These are phyloP conservation scores for Struthidea cinerea DNA, from an alignment of 2,113 vertebrate species.

Conservation along the genomic window DNA sequence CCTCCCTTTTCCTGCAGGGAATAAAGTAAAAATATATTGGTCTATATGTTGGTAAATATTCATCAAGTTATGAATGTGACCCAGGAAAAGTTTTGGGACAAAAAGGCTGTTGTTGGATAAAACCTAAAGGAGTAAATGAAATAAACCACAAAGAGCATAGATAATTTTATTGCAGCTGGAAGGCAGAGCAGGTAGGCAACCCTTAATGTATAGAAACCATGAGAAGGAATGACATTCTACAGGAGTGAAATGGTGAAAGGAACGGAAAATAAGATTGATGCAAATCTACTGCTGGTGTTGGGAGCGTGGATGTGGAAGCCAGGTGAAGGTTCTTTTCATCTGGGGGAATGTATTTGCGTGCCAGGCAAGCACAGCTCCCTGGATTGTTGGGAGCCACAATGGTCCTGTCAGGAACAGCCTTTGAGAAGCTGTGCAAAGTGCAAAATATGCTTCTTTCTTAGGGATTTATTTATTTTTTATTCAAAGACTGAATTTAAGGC, in stretches of 20 bases:
- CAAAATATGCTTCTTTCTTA: not conserved
- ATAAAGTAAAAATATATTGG: not conserved
- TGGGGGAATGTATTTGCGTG: not conserved
- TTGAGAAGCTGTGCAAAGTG: not conserved
- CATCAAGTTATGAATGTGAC: not conserved
- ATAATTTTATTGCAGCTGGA: not conserved
- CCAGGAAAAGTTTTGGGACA: not conserved
- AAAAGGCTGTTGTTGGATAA: not conserved
- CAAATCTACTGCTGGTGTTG: not conserved
- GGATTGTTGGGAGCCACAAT: not conserved
- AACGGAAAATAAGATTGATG: not conserved
- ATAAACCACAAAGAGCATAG: not conserved
- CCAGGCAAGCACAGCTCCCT: not conserved
- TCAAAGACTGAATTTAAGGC: not conserved
- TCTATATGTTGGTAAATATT: not conserved
- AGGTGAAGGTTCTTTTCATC: not conserved
- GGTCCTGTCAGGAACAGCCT: not conserved
- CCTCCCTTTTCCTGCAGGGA: not conserved
- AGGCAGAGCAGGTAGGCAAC: not conserved
- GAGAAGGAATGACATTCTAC: not conserved
- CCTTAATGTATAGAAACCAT: accelerated
- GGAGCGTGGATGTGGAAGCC: not conserved
- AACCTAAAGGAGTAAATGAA: not conserved
- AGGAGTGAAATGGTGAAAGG: not conserved
- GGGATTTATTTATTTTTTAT: not conserved